Conservation (phyloP, 2,113 vertebrate species). For the Tachysurus fulvidraco region DNA sequence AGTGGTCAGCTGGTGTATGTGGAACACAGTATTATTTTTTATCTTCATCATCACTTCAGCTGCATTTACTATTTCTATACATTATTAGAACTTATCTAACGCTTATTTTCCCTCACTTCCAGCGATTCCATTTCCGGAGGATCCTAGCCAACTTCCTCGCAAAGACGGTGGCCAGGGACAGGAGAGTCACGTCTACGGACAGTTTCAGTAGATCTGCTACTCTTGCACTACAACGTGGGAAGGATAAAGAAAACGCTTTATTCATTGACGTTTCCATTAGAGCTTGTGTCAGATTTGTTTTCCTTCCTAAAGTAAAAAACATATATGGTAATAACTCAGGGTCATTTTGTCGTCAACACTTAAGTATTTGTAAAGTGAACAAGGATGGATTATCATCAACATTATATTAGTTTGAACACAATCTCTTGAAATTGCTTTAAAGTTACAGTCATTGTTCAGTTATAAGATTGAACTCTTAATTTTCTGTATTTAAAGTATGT, state of each 20-base stretch:
- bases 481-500: too few relatives aligned
- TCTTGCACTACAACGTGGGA: slow-evolving; percentile 14
- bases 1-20: background rate
- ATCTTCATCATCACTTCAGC: background rate
- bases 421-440: background rate
- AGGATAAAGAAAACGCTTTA: slow-evolving; percentile 21
- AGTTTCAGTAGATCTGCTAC: slow-evolving; percentile 68
- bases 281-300: background rate
- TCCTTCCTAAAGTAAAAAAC: slow-evolving; percentile 18
- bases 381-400: background rate
- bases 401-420: background rate
- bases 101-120: background rate
- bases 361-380: slow-evolving; percentile 29
- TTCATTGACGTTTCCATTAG: background rate
- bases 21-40: background rate
- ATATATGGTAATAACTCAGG: slow-evolving; percentile 54
- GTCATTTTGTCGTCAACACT: slow-evolving; percentile 25
- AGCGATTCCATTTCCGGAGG: slow-evolving; percentile 80
- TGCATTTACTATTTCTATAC: background rate
- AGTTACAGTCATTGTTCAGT: background rate
- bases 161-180: slow-evolving; percentile 69
- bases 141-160: slow-evolving; percentile 78
- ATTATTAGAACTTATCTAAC: background rate
- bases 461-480: background rate
- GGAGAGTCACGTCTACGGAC: slow-evolving; percentile 63